These are phyloP conservation scores for Sitodiplosis mosellana DNA, from an alignment of 1,140 invertebrate genomes.

Conservation along the genomic window DNA sequence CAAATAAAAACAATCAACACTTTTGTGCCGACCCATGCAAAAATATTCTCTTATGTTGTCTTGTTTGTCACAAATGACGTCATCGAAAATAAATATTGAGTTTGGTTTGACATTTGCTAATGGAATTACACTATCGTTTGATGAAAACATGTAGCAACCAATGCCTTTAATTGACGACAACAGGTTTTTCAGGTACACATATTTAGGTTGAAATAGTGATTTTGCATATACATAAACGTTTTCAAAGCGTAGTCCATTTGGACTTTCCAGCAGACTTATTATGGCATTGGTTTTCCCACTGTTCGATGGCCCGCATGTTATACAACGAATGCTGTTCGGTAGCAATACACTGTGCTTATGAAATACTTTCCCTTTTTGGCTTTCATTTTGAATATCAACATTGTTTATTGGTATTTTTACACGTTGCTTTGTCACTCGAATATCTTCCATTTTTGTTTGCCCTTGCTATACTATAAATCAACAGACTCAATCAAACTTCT, in stretches of 20 bases:
- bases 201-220: constrained; percentile 20
- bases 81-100: constrained; percentile 23
- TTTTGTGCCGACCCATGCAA: constrained; percentile 21
- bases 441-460: too few species aligned
- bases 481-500: too few species aligned
- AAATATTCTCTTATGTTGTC: constrained; percentile 19
- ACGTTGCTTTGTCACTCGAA: constrained; percentile 8
- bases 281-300: constrained; percentile 24
- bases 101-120: constrained; percentile 12
- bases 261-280: constrained; percentile 12
- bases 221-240: constrained; percentile 25
- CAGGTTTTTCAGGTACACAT: constrained; percentile 13
- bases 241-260: constrained; percentile 19
- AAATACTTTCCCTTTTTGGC: too few species aligned
- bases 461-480: too few species aligned
- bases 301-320: constrained; percentile 14
- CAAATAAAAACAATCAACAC: too few species aligned
- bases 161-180: constrained; percentile 13
- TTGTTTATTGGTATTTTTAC: constrained; percentile 4
- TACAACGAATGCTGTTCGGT: too few species aligned
- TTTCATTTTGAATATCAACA: too few species aligned
- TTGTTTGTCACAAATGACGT: constrained; percentile 22
- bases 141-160: constrained; percentile 11
- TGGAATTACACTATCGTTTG: constrained; percentile 13
- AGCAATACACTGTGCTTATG: constrained; percentile 4